These are phyloP conservation scores for Scomber japonicus DNA, from an alignment of 2,113 vertebrate genomes.

Conservation along the genomic window DNA sequence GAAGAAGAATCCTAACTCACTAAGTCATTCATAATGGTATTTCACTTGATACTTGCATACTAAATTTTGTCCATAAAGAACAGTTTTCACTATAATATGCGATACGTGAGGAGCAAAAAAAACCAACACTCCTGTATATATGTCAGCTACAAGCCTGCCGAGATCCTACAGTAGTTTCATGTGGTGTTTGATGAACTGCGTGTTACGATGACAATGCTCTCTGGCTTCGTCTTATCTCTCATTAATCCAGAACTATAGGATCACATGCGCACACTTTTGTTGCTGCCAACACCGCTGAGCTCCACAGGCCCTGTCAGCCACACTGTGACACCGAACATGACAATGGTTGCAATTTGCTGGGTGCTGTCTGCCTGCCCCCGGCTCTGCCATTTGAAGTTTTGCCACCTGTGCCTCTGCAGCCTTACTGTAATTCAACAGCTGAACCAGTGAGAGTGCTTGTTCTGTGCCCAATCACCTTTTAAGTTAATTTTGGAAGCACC, in stretches of 20 bases:
- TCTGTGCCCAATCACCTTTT: constrained; percentile 69
- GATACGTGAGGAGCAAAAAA: background rate
- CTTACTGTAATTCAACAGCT: constrained; percentile 65
- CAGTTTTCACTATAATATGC: background rate
- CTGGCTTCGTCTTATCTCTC: constrained; percentile 71
- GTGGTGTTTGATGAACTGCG: constrained; percentile 40
- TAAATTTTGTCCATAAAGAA: constrained; percentile 1
- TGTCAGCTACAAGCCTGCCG: constrained; percentile 24
- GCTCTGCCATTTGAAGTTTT: constrained; percentile 76
- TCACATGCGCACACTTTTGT: constrained; percentile 66
- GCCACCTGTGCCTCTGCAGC: constrained; percentile 75
- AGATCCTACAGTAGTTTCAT: constrained; percentile 27
- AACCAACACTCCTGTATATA: constrained; percentile 17
- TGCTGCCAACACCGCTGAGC: constrained; percentile 61
- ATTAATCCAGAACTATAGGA: constrained; percentile 70
- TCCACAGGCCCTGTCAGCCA: constrained; percentile 78
- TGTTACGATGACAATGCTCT: constrained; percentile 45
- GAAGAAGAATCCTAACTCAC: background rate
- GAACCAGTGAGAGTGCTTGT: constrained; percentile 60
- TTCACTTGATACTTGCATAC: background rate
- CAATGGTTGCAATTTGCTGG: constrained; percentile 79
- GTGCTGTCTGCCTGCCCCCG: constrained; percentile 73
- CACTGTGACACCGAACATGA: constrained; percentile 76
- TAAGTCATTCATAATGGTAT: constrained; percentile 2
- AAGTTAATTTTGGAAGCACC: constrained; percentile 72